phyloP scores from a whole-genome alignment of 2,888 invertebrate genomes.

The Deilephila porcellus region DNA sequence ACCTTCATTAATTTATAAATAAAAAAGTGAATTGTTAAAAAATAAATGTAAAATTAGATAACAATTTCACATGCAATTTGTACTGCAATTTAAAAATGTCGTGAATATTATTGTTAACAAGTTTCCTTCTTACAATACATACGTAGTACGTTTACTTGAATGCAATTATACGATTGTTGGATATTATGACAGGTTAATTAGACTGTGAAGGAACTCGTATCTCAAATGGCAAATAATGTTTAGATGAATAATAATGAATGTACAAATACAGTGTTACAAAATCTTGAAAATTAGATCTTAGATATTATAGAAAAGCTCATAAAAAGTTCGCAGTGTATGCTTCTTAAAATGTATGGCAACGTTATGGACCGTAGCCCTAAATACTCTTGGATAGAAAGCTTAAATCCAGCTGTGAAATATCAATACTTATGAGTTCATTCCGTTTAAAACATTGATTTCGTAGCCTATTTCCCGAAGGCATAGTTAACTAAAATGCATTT shows the following conservation, averaged over 20 bases:
- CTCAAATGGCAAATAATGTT: conserved; percentile 16
- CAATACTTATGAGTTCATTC: background rate
- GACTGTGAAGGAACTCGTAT: conserved; percentile 22
- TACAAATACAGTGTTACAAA: background rate
- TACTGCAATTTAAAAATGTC: too few species aligned
- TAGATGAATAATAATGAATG: background rate
- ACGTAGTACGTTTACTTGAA: background rate
- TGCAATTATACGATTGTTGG: background rate
- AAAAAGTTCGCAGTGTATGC: too few species aligned
- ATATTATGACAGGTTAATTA: conserved; percentile 14
- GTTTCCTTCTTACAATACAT: background rate
- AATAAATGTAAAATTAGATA: too few species aligned
- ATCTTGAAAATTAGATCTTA: too few species aligned
- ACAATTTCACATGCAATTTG: too few species aligned
- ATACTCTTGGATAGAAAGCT: too few species aligned
- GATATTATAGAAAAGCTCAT: background rate
- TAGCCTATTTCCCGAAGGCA: background rate
- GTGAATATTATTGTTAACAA: too few species aligned
- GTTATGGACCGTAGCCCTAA: too few species aligned
- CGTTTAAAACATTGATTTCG: background rate
- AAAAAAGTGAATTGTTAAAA: too few species aligned
- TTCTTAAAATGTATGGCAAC: too few species aligned
- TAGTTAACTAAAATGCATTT: background rate
- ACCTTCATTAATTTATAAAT: too few species aligned
- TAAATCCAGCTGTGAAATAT: too few species aligned